Evolutionary conservation across 2,888 invertebrate genomes (phyloP).

Genomic region (Yponomeuta evonymella): DNA sequence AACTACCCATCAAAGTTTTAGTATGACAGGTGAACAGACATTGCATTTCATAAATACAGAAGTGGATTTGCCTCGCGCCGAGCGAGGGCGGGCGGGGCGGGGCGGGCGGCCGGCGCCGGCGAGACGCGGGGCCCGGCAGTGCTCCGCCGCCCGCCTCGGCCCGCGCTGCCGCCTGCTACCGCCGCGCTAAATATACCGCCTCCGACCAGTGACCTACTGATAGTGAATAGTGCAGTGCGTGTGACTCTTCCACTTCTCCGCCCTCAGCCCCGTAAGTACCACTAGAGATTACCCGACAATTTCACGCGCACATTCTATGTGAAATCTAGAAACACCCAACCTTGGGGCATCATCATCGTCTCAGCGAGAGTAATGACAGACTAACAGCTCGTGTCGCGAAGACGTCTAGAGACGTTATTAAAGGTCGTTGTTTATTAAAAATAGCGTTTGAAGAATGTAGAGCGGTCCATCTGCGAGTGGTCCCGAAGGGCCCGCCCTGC

Average conservation of each 20-base stretch:
- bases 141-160: conserved; percentile 41
- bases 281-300: conserved; percentile 42
- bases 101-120: conserved; percentile 27
- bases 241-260: conserved; percentile 28
- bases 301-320: conserved; percentile 55
- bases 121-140: conserved; percentile 47
- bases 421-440: conserved; percentile 30
- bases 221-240: conserved; percentile 61
- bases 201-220: conserved; percentile 52
- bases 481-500: conserved; percentile 33
- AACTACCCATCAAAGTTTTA: no score
- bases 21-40: background rate
- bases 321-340: conserved; percentile 48
- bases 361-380: conserved; percentile 9
- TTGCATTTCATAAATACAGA: background rate
- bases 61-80: background rate
- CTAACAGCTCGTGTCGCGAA: conserved; percentile 11
- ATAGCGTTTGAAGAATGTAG: conserved; percentile 34
- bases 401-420: conserved; percentile 24
- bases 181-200: conserved; percentile 57
- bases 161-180: conserved; percentile 37
- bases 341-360: conserved; percentile 49
- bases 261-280: conserved; percentile 43
- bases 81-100: conserved; percentile 53
- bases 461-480: conserved; percentile 35